Conservation (phyloP, 2,888 invertebrate genomes). For the Beris chalybata region DNA sequence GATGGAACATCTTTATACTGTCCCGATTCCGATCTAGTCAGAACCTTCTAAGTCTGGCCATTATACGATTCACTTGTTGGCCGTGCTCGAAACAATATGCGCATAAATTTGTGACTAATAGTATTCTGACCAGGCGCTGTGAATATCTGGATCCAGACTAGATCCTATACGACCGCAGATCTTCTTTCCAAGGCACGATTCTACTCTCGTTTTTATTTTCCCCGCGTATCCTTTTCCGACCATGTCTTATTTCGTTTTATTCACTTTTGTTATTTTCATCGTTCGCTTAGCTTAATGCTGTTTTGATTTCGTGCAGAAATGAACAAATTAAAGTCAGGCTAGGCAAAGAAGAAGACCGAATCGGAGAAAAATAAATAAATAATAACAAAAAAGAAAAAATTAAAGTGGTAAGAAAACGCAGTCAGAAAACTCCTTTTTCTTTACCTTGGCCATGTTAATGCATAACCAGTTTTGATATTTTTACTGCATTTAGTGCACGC, state of each 20-base stretch:
- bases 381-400: not conserved
- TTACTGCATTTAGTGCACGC: conserved; percentile 12
- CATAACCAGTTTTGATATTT: not conserved
- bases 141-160: not conserved
- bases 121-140: conserved; percentile 25
- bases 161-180: not conserved
- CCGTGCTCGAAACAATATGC: conserved; percentile 22
- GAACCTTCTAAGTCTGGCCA: not conserved
- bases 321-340: conserved; percentile 8
- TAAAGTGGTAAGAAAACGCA: not conserved
- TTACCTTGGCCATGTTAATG: no score
- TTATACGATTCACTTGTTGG: conserved; percentile 30
- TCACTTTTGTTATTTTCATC: conserved; percentile 1
- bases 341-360: not conserved
- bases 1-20: conserved; percentile 24
- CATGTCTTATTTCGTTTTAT: conserved; percentile 10
- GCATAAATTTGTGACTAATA: conserved; percentile 32
- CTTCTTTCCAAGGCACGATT: conserved; percentile 21
- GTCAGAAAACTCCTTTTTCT: no score
- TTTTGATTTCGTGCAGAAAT: conserved; percentile 17
- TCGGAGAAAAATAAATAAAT: not conserved
- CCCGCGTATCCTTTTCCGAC: conserved; percentile 14
- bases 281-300: not conserved
- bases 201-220: conserved; percentile 18
- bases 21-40: conserved; percentile 15